phyloP scores from a whole-genome alignment of 2,113 vertebrate genomes.

The Tylochromis polylepis region DNA sequence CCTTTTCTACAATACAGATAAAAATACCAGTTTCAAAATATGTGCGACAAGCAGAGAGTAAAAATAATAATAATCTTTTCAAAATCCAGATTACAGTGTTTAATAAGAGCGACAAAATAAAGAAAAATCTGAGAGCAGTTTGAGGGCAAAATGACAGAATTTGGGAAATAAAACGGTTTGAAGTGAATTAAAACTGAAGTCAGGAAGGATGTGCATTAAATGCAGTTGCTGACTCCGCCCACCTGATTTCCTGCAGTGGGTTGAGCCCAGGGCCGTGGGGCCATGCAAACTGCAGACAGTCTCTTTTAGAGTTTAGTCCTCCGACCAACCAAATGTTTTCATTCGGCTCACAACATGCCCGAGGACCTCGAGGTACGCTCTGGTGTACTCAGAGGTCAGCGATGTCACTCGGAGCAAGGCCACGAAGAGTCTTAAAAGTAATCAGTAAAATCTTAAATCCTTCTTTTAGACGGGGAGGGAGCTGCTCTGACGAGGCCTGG shows the following conservation, averaged over 20 bases:
- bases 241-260: background rate
- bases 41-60: too few relatives aligned
- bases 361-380: accelerated
- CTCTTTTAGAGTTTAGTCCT: background rate
- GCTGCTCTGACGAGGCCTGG: background rate
- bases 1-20: too few relatives aligned
- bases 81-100: accelerated
- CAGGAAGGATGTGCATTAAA: background rate
- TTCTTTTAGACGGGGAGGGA: background rate
- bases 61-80: too few relatives aligned
- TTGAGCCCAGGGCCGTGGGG: background rate
- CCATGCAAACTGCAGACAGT: accelerated
- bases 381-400: background rate
- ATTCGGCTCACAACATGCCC: background rate
- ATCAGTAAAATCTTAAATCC: background rate
- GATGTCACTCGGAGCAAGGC: background rate
- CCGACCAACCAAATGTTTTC: accelerated
- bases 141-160: accelerated
- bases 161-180: background rate
- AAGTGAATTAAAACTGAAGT: background rate
- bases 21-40: too few relatives aligned
- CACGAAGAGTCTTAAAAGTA: background rate
- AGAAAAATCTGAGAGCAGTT: background rate
- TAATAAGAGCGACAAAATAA: background rate
- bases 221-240: background rate